A percentile compares a stretch with the other conserved stretches of the same genome.
These are phyloP conservation scores for Trididemnum nubilum DNA, from an alignment of 23 tunicate genomes.

Conservation along the genomic window DNA sequence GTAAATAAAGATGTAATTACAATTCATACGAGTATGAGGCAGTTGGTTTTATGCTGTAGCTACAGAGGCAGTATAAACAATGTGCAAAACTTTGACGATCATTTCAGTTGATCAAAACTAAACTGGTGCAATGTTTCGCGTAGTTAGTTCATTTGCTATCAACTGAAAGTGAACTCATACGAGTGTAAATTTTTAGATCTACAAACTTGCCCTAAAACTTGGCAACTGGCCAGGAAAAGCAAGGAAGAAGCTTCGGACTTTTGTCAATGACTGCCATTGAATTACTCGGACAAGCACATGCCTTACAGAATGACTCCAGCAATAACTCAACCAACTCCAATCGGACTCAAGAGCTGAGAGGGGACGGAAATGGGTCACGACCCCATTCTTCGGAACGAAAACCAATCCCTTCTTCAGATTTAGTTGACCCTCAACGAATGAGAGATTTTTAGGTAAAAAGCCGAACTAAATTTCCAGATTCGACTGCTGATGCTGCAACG, in stretches of 20 bases:
- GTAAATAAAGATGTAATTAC: too few relatives aligned
- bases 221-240: background rate
- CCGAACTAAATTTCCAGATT: slow-evolving; percentile 22
- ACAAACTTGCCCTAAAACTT: background rate
- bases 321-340: background rate
- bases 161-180: too few relatives aligned
- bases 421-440: slow-evolving; percentile 18
- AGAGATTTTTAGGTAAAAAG: background rate
- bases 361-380: background rate
- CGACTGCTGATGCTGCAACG: background rate
- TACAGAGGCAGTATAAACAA: too few relatives aligned
- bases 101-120: too few relatives aligned
- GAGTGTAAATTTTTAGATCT: too few relatives aligned
- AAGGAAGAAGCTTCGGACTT: slow-evolving; percentile 1
- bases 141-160: too few relatives aligned
- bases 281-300: slow-evolving; percentile 58
- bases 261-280: slow-evolving; percentile 50
- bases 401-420: slow-evolving; percentile 11
- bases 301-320: slow-evolving; percentile 35
- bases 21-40: too few relatives aligned
- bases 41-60: too few relatives aligned
- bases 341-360: too few relatives aligned
- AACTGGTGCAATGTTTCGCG: too few relatives aligned
- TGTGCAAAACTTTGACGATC: too few relatives aligned
- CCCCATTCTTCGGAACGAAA: slow-evolving; percentile 20